phyloP scores from a whole-genome alignment of 1,140 invertebrate species.

The Coenobita brevimanus region DNA sequence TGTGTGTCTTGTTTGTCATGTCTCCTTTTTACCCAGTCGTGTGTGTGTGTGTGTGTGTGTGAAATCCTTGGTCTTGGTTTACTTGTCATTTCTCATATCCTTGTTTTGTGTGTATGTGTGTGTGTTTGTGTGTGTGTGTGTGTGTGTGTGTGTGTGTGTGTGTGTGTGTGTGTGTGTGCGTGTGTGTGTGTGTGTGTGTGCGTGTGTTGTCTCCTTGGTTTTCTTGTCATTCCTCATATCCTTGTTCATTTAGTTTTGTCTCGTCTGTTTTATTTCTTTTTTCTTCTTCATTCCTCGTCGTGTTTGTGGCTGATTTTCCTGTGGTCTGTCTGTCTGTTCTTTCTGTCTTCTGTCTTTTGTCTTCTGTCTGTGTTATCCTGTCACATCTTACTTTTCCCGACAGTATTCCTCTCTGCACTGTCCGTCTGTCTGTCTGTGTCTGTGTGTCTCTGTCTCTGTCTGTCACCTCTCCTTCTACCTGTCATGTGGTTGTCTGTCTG shows the following conservation, averaged over 20 bases:
- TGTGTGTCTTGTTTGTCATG: too few relatives aligned
- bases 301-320: background rate
- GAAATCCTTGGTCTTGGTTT: too few relatives aligned
- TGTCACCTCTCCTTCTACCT: background rate
- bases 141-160: background rate
- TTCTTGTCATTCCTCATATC: background rate
- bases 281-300: background rate
- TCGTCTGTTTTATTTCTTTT: background rate
- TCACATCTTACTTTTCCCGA: too few relatives aligned
- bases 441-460: background rate
- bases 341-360: background rate
- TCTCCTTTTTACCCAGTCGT: too few relatives aligned
- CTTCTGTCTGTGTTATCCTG: too few relatives aligned
- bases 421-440: constrained; percentile 4
- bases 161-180: too few relatives aligned
- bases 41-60: too few relatives aligned
- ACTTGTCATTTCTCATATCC: background rate
- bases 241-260: background rate
- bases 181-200: too few relatives aligned
- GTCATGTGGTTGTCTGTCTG: background rate
- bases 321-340: background rate
- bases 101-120: too few relatives aligned
- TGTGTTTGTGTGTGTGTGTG: too few relatives aligned
- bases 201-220: too few relatives aligned
- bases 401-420: too few relatives aligned